A percentile compares a stretch with the other conserved stretches of the same genome.
phyloP scores from a whole-genome alignment of 2,888 invertebrate genomes.

The Lissocephala sabroskyi region DNA sequence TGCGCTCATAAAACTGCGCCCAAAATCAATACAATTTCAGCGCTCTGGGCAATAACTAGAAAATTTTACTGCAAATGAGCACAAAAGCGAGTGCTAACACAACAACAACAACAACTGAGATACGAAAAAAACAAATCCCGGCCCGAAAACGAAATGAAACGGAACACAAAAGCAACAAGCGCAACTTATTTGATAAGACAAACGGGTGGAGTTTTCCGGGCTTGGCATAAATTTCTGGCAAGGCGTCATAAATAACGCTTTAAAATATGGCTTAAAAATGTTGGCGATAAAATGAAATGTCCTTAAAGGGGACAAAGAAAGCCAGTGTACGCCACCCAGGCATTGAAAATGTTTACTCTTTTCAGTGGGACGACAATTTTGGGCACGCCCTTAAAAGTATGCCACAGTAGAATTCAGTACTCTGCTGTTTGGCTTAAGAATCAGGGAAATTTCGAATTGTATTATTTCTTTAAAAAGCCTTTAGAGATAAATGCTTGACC shows the following conservation, averaged over 20 bases:
- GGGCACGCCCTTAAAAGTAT: no score
- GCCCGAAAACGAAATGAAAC: slow-evolving; percentile 12
- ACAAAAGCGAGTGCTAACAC: slow-evolving; percentile 1
- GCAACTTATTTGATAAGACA: slow-evolving; percentile 42
- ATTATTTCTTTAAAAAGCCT: no score
- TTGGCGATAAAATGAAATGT: no score
- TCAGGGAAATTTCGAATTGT: no score
- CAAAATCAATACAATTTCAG: slow-evolving; percentile 39
- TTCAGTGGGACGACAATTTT: no score
- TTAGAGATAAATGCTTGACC: no score
- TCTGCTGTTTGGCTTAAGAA: no score
- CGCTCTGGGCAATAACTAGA: slow-evolving; percentile 24
- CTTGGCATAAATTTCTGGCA: slow-evolving; percentile 39
- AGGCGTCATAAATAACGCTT: slow-evolving; percentile 22
- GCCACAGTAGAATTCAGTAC: no score
- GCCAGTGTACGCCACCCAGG: no score
- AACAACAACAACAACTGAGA: slow-evolving; percentile 13
- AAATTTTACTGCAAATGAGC: slow-evolving; percentile 55
- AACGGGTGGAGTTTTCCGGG: slow-evolving; percentile 17
- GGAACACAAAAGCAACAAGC: slow-evolving; percentile 27
- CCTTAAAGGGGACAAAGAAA: no score
- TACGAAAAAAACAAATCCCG: slow-evolving; percentile 2
- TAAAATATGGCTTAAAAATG: no score
- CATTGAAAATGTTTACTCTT: no score
- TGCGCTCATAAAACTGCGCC: slow-evolving; percentile 22